Percentiles rank a stretch among this genome's conserved stretches.
phyloP scores from a whole-genome alignment of 2,888 invertebrate genomes.

The Eristalis tenax region DNA sequence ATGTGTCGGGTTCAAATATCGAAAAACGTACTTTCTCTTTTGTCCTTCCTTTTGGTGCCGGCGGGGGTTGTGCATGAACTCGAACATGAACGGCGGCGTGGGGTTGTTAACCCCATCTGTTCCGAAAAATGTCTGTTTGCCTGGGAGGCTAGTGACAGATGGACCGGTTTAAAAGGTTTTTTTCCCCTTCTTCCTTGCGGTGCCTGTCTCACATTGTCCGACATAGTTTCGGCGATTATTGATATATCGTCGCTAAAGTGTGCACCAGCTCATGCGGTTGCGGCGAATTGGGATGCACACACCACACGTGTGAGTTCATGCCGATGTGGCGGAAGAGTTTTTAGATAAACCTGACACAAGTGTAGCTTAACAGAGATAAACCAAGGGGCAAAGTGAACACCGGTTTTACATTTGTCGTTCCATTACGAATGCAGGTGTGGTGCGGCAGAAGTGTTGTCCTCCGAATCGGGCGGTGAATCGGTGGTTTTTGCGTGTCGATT shows the following conservation, averaged over 20 bases:
- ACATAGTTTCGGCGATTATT: not conserved
- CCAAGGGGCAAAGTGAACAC: not conserved
- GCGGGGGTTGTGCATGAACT: not conserved
- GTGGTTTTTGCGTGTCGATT: not conserved
- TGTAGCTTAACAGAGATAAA: not conserved
- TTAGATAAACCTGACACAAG: not conserved
- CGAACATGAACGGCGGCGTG: not conserved
- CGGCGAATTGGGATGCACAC: not conserved
- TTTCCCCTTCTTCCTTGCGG: not conserved
- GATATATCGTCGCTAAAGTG: not conserved
- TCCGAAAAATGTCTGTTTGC: not conserved
- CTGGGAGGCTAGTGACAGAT: not conserved
- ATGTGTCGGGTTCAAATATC: constrained; percentile 12
- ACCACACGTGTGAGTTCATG: not conserved
- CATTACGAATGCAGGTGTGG: not conserved
- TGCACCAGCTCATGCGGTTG: not conserved
- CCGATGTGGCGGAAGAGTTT: not conserved
- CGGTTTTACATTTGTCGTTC: not conserved
- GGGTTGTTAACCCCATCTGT: not conserved
- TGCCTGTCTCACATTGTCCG: not conserved
- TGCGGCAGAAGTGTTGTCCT: not conserved
- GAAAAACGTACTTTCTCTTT: constrained; percentile 14
- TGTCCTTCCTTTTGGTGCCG: not conserved
- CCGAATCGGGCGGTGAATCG: not conserved
- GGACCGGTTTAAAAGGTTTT: not conserved